Evolutionary conservation across 2,797 vertebrate genomes (phyloP), one percentile per base, ranked within the genome.

Genomic region (Threskiornis aethiopicus): DNA sequence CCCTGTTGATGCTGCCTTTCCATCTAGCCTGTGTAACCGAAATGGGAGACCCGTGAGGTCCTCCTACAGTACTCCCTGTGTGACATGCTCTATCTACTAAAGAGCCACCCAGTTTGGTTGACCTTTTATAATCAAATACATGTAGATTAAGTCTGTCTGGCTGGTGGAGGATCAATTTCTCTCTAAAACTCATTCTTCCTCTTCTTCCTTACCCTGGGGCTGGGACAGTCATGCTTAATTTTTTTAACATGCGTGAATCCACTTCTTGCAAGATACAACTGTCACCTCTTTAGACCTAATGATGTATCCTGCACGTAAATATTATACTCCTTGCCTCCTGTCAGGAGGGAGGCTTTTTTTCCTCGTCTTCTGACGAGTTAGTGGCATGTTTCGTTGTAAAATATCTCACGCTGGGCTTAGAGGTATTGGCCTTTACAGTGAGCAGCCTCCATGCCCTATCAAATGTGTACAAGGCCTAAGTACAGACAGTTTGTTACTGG

Each of bases 401-500:
- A 52, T 49, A 61, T 19, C 57, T 61, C 31, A 7, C 16, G 8
- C 4, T 66, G 29, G 37, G 9, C 24, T 65, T 75, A 35, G 24
- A 75, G 13, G 18, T 37, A 46, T 10, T 0, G 0, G 14, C 13
- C 13, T 31, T 66, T 47, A 51, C 0, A 1, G 20, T 14, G 28
- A 83, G 31, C 31, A 61, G 28, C 21, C 16, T 84, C 13, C 13
- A 16, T 35, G 9, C 5, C 1, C 0, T 57, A 39, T 11, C 35
- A 57, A 78, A 37, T 22, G 20, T 4, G 3, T 31, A 25, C 29
- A 24, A 5, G 26, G 25, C 52, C 17, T 22, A 77, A 62, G 21
- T 54, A 54, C 33, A 49, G 59, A 22, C 4, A 42, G 22, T 42
- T 73, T 4, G 1, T 57, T 66, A 75, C 31, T 6, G 37, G 31